Evolutionary conservation across 2,113 vertebrate species (phyloP).

Genomic region (Bufo bufo): DNA sequence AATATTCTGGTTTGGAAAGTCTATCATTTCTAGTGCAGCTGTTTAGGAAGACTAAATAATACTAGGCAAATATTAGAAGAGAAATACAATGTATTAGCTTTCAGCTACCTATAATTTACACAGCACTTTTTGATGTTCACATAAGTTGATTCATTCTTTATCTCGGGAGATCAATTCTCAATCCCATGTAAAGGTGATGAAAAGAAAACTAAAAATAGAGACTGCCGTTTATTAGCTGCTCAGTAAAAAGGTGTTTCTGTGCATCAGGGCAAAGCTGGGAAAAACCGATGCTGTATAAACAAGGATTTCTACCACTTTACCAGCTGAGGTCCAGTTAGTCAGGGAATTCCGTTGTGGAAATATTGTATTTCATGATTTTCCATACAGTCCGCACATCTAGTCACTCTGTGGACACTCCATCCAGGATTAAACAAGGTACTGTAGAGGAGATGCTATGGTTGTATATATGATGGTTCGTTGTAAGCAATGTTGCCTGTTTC

Average conservation of each 20-base stretch:
- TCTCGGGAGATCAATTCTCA: slow-evolving; percentile 28
- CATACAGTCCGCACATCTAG: not conserved
- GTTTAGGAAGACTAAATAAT: not conserved
- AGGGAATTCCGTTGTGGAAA: not conserved
- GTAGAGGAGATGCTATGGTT: no score
- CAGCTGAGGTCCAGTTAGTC: not conserved
- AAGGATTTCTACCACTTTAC: not conserved
- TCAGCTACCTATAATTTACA: slow-evolving; percentile 29
- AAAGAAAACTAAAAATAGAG: slow-evolving; percentile 39
- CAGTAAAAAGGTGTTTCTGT: slow-evolving; percentile 18
- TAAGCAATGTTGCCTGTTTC: no score
- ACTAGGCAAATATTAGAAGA: slow-evolving; percentile 13
- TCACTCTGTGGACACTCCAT: not conserved
- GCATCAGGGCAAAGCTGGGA: slow-evolving; percentile 1
- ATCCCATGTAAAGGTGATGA: slow-evolving; percentile 39
- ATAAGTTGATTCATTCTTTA: slow-evolving; percentile 4
- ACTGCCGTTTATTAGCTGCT: slow-evolving; percentile 25
- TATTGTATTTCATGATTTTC: not conserved
- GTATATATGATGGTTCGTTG: no score
- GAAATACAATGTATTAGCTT: slow-evolving; percentile 1
- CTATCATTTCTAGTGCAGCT: not conserved
- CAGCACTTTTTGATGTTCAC: slow-evolving; percentile 21
- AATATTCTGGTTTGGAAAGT: not conserved
- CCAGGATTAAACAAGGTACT: not conserved
- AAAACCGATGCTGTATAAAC: not conserved